A percentile compares a stretch with the other conserved stretches of the same genome.
These are phyloP conservation scores for Spea multiplicata DNA, from an alignment of 2,113 vertebrate genomes.

Conservation along the genomic window DNA sequence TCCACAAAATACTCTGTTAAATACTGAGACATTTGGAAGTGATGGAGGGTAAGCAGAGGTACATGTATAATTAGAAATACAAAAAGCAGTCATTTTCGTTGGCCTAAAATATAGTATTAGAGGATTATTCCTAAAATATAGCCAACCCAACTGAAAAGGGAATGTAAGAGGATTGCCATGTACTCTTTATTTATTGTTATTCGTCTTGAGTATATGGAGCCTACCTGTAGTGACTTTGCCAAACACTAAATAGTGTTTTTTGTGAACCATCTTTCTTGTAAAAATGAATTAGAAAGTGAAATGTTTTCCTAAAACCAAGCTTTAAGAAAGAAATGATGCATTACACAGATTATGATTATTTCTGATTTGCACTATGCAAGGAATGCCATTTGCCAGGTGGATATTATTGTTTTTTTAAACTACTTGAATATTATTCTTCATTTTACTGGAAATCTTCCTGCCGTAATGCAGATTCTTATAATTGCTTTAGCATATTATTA, in stretches of 20 bases:
- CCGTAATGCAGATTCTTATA: conserved; percentile 33
- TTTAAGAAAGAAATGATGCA: neutral
- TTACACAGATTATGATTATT: neutral
- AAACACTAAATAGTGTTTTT: conserved; percentile 53
- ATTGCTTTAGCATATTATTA: conserved; percentile 34
- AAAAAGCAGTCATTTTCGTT: too few species aligned
- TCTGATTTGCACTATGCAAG: neutral
- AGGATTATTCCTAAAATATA: too few species aligned
- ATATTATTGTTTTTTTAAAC: conserved; percentile 41
- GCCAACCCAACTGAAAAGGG: neutral
- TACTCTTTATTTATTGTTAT: conserved; percentile 51
- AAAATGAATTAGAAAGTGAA: conserved; percentile 24
- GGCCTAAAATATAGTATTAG: too few species aligned
- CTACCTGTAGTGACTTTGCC: conserved; percentile 52
- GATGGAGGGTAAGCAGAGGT: too few species aligned
- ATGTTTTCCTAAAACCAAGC: neutral
- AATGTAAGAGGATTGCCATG: conserved; percentile 57
- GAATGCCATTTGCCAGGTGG: conserved; percentile 21
- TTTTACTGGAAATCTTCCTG: conserved; percentile 36
- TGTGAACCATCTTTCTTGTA: conserved; percentile 47
- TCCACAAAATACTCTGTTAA: too few species aligned
- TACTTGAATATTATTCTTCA: conserved; percentile 23
- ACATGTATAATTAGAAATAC: too few species aligned
- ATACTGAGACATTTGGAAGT: too few species aligned
- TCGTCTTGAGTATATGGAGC: conserved; percentile 52